Conservation (phyloP, 2,113 vertebrate species). For the Chlorodrepanis virens region DNA sequence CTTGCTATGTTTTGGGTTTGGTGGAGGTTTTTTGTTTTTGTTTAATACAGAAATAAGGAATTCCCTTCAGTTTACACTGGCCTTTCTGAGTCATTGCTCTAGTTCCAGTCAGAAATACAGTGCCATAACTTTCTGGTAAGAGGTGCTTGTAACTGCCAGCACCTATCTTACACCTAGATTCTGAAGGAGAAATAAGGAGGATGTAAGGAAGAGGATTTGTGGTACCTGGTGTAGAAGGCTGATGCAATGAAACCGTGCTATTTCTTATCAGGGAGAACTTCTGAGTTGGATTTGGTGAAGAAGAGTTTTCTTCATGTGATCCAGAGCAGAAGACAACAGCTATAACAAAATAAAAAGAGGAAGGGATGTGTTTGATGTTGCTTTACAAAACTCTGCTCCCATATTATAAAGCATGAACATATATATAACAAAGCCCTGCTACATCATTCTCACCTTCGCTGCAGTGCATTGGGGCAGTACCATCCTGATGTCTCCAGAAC, state of each 20-base stretch:
- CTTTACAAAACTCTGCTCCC: neutral
- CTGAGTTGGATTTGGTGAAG: neutral
- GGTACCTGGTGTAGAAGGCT: constrained; percentile 44
- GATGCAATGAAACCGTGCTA: constrained; percentile 7
- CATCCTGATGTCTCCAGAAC: neutral
- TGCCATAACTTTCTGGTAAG: neutral
- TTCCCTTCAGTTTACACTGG: neutral
- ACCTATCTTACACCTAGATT: neutral
- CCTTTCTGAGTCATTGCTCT: neutral
- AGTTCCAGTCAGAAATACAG: neutral
- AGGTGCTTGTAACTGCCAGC: neutral
- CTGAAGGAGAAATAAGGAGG: neutral
- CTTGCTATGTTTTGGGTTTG: neutral
- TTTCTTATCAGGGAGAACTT: neutral
- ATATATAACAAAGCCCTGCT: neutral
- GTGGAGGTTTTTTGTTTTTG: neutral
- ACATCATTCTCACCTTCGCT: neutral
- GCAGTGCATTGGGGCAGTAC: neutral
- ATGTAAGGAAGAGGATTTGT: neutral
- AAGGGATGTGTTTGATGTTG: neutral
- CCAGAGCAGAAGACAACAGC: neutral
- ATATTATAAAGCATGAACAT: neutral
- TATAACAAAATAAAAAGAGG: constrained; percentile 10
- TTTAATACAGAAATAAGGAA: neutral
- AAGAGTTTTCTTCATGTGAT: constrained; percentile 11